Conservation (phyloP, 2,888 invertebrate genomes). For the Plebejus anna region DNA sequence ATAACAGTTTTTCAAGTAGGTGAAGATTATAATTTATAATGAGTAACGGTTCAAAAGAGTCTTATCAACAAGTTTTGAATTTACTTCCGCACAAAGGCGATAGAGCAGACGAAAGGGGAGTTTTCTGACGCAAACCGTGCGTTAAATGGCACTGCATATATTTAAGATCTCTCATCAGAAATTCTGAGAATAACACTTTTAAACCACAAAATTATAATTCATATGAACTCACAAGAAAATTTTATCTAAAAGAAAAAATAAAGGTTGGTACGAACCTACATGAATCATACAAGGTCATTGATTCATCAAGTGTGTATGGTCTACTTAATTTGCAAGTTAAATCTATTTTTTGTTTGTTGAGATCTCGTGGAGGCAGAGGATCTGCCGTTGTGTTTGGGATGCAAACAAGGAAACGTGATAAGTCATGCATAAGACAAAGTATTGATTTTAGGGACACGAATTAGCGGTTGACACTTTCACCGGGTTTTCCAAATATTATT, state of each 20-base stretch:
- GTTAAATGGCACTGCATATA: not conserved
- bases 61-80: not conserved
- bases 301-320: constrained; percentile 18
- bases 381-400: not conserved
- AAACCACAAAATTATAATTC: constrained; percentile 1
- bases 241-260: not conserved
- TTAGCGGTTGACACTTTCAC: not conserved
- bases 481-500: not conserved
- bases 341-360: constrained; percentile 8
- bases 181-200: not conserved
- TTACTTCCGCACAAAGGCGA: not conserved
- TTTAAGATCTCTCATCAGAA: constrained; percentile 6
- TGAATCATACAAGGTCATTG: constrained; percentile 30
- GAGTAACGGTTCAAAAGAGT: not conserved
- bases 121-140: not conserved
- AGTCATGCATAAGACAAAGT: not conserved
- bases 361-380: not conserved
- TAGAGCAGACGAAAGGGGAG: not conserved
- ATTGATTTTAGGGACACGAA: not conserved
- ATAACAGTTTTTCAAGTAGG: not conserved
- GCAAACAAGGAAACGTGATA: not conserved
- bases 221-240: constrained; percentile 6
- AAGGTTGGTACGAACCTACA: not conserved
- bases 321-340: constrained; percentile 16
- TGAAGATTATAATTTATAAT: not conserved